Evolutionary conservation across 2,797 vertebrate genomes (phyloP).

Genomic region (Anableps anableps): DNA sequence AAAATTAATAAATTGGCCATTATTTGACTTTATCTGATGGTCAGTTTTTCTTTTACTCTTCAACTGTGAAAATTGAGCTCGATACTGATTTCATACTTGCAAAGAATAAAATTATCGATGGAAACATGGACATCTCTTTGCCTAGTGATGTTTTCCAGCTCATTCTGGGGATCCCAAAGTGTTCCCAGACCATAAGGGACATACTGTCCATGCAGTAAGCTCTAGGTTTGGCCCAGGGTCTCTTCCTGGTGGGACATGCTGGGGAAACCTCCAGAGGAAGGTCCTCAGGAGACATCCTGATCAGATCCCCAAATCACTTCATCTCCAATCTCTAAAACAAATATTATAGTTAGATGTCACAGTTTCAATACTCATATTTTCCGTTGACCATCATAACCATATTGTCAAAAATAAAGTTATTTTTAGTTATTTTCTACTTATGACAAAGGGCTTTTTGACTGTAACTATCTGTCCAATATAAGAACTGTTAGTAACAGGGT

Average conservation of each 20-base stretch:
- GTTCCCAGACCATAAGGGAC: neutral
- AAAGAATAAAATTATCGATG: neutral
- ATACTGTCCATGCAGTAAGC: neutral
- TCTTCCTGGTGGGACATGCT: neutral
- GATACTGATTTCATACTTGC: neutral
- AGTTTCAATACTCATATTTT: neutral
- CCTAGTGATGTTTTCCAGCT: neutral
- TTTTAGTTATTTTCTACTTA: neutral
- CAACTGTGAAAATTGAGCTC: neutral
- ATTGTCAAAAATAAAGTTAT: neutral
- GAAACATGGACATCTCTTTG: too few species aligned
- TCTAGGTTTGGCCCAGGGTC: neutral
- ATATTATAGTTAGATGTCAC: neutral
- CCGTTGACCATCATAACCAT: neutral
- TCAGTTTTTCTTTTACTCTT: neutral
- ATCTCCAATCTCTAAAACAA: neutral
- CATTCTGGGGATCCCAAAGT: neutral
- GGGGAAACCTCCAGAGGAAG: neutral
- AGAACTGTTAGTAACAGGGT: neutral
- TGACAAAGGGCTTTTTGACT: neutral
- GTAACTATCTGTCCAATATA: neutral
- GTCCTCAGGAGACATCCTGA: neutral
- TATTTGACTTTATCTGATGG: neutral
- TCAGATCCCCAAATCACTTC: neutral
- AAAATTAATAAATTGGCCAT: neutral